Conservation (phyloP, 2,113 vertebrate species). For the Cyanistes caeruleus region DNA sequence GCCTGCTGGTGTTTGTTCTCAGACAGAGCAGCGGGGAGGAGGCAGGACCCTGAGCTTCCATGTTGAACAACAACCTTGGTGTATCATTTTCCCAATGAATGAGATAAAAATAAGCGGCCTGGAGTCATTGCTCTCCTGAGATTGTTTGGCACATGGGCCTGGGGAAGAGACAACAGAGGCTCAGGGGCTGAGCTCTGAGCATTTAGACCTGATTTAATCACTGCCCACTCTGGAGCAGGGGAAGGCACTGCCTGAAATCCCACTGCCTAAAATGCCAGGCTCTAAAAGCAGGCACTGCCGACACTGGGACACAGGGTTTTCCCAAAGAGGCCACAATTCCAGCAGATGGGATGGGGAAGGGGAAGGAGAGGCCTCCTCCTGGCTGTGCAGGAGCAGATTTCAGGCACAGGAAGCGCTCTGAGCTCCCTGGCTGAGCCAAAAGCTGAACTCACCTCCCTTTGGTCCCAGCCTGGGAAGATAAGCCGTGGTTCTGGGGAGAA, state of each 20-base stretch:
- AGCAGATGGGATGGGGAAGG: neutral
- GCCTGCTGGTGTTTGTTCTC: neutral
- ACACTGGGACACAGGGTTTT: accelerated
- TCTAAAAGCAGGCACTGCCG: neutral
- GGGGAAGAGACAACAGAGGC: neutral
- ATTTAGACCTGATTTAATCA: neutral
- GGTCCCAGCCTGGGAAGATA: slow-evolving; percentile 17
- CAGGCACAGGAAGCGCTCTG: neutral
- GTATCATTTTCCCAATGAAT: neutral
- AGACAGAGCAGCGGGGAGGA: neutral
- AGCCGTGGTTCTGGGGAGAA: neutral
- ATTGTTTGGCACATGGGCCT: neutral
- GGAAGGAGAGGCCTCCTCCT: neutral
- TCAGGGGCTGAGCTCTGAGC: neutral
- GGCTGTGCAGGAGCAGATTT: neutral
- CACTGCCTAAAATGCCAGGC: neutral
- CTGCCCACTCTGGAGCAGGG: neutral
- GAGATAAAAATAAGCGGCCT: slow-evolving; percentile 9
- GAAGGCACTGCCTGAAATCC: neutral
- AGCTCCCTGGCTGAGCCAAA: slow-evolving; percentile 14
- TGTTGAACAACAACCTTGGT: neutral
- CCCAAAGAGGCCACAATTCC: accelerated
- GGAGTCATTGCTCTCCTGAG: neutral
- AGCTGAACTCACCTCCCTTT: slow-evolving; percentile 48
- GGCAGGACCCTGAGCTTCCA: neutral